A percentile compares a stretch with the other conserved stretches of the same genome.
Conservation (phyloP, 2,888 invertebrate species). For the Aelia acuminata region DNA sequence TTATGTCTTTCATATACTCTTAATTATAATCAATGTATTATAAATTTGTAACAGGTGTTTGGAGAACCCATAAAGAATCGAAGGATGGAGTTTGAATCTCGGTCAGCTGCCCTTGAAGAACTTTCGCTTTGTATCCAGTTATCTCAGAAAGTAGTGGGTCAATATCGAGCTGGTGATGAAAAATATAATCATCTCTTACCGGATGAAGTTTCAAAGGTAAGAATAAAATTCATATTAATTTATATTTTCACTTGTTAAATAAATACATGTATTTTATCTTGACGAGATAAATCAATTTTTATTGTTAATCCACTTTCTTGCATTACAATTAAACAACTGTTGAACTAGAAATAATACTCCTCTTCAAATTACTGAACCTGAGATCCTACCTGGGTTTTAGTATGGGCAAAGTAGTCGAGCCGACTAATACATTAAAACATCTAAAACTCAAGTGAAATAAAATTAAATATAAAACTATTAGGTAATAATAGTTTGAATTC, state of each 20-base stretch:
- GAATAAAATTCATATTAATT: background rate
- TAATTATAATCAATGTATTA: too few species aligned
- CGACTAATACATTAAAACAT: too few species aligned
- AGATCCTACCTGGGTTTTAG: too few species aligned
- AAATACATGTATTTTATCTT: background rate
- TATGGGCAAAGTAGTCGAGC: too few species aligned
- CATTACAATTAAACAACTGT: too few species aligned
- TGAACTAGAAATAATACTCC: too few species aligned
- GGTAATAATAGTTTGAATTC: too few species aligned
- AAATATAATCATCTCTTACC: slow-evolving; percentile 73
- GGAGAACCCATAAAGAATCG: slow-evolving; percentile 93
- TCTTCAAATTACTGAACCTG: too few species aligned
- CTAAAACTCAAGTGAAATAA: too few species aligned
- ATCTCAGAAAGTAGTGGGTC: slow-evolving; percentile 84
- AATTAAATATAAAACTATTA: too few species aligned
- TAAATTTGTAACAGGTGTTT: slow-evolving; percentile 73
- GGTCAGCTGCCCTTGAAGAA: slow-evolving; percentile 85
- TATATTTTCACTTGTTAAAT: background rate
- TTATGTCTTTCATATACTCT: too few species aligned
- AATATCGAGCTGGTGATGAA: slow-evolving; percentile 73
- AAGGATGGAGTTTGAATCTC: slow-evolving; percentile 83
- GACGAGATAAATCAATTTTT: background rate
- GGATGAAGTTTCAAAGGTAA: slow-evolving; percentile 82
- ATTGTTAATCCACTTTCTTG: too few species aligned
- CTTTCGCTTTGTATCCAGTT: slow-evolving; percentile 83